Evolutionary conservation across 2,888 invertebrate genomes (phyloP), one percentile per base, ranked within the genome.

Genomic region (Blera fallax): DNA sequence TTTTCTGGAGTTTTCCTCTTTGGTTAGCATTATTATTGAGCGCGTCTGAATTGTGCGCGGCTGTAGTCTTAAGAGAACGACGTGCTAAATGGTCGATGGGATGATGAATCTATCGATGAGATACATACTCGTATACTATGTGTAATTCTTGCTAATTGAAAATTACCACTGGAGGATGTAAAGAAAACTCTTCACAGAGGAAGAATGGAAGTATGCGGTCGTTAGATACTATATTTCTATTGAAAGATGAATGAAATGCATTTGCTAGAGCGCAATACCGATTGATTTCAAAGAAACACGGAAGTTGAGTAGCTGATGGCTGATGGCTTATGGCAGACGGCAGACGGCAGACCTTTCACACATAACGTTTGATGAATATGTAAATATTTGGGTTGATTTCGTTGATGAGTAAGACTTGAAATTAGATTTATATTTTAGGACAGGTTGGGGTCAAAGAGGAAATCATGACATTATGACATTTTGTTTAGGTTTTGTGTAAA

Each of bases 121-220:
- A 70, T 40, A 16, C 37, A 65, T 72, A 72, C 62, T 52, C n/a
- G n/a, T n/a, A n/a, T n/a, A n/a, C n/a, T n/a, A n/a, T n/a, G n/a
- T n/a, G n/a, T 60, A 83, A 79, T 79, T 79, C 74, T 80, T 65
- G 76, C 84, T 84, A 84, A 84, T 84, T 84, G 79, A 84, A 84
- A 79, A 84, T 79, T 84, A 79, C 84, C 74, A 79, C 78, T 84
- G 50, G 79, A 84, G 72, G 74, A 79, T 79, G 74, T 62, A 48
- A 16, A 21, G 34, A 37, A 70, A 70, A 56, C 8, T 14, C 27
- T n/a, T n/a, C 21, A 64, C 58, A 50, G 52, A 62, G 45, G 48
- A 67, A 82, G 77, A 60, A 60, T 56, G 78, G 52, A 78, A 73
- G 60, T 83, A 78, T 82, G 82, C 82, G 77, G 82, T 76, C 82